Evolutionary conservation across 2,888 invertebrate genomes (phyloP).

Genomic region (Tipula lateralis): DNA sequence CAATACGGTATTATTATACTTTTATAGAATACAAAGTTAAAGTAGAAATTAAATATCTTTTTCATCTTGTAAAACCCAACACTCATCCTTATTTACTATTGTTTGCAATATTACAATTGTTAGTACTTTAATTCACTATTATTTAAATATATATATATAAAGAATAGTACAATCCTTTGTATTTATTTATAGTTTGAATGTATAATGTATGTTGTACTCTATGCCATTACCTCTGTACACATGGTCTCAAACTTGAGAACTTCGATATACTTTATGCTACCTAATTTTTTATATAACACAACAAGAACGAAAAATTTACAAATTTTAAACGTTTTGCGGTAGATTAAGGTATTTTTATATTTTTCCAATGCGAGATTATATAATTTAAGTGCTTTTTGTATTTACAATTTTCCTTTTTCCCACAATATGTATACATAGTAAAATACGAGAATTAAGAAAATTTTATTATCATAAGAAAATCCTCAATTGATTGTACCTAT

Average conservation of each 20-base stretch:
- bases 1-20: neutral
- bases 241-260: neutral
- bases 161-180: neutral
- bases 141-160: neutral
- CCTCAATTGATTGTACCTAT: neutral
- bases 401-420: neutral
- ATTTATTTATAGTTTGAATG: neutral
- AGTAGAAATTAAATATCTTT: neutral
- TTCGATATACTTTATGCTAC: neutral
- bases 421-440: neutral
- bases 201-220: neutral
- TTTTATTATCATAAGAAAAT: neutral
- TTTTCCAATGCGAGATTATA: conserved; percentile 25
- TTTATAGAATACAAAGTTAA: neutral
- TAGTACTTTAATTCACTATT: neutral
- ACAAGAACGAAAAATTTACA: neutral
- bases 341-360: conserved; percentile 25
- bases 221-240: neutral
- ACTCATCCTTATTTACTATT: neutral
- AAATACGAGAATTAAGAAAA: neutral
- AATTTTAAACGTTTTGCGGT: conserved; percentile 28
- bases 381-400: neutral
- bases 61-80: neutral
- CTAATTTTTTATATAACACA: neutral
- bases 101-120: conserved; percentile 11